Base-by-base conservation (phyloP, 2,797 vertebrate species). In the Etheostoma perlongum region DNA sequence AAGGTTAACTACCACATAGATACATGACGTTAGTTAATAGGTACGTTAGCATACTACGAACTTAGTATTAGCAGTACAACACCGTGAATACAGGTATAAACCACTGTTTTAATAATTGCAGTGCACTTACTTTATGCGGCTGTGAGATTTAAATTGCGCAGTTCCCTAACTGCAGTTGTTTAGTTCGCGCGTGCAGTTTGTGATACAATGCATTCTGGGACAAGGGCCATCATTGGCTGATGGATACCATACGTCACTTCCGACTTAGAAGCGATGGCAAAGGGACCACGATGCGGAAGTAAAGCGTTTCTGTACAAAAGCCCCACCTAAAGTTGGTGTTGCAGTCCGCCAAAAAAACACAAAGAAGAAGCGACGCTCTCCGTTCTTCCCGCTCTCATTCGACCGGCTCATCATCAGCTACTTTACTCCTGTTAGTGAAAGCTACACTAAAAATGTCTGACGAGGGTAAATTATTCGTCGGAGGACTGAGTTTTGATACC, bases 381-480 rank as follows among this genome's bases (percentile, higher is more conserved):
- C 10, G 12, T 40, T 40, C 10, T 12, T 12, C 36, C 36, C 36
- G 36, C 36, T 40, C 36, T 40, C 36, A 40, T 10, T 40, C 36
- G 36, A 40, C 36, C 36, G 36, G 36, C 36, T 40, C 36, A 40
- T 11, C 10, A 40, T 40, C 36, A 40, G 36, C 36, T 40, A 40
- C 11, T 40, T 40, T 40, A 40, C 36, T 40, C 36, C 3, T 12
- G 10, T 40, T 40, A 40, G 36, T 40, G 36, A 40, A 12, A 18
- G 47, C 47, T 44, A 44, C 13, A 44, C 42, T 44, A 44, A 90
- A 86, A 9, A 96, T 96, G 91, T 97, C 96, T 51, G 98, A 99
- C 78, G 98, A 99, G 71, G 98, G 97, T 4, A 99, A 99, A 52
- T 93, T 99, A 27, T 99, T 99, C 76, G 93, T 99, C 4, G 98